Base-by-base conservation (phyloP, 2,888 invertebrate genomes). In the Oscheius sp. region DNA sequence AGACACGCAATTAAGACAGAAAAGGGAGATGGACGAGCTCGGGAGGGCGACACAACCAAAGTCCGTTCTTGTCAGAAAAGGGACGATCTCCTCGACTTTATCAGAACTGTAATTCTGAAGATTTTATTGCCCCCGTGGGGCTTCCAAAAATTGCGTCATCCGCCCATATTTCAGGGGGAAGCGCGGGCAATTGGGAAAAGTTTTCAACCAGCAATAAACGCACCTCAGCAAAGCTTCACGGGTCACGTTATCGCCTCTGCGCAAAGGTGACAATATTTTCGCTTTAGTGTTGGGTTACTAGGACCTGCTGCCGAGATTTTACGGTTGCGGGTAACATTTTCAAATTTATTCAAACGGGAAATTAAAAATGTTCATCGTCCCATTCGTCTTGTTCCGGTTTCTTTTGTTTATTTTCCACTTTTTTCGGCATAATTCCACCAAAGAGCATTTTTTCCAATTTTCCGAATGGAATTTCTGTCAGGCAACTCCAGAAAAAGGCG, bases 191-290 rank as follows among this genome's bases (percentile, higher is more conserved):
- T 82, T 82, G 82, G 82, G 76, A 81, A 76, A 84, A 83, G 83
- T 83, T 83, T 83, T 83, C 83, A 83, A 83, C 83, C 83, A 83
- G 83, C 83, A 83, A 83, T 83, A 83, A 83, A 84, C 83, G 83
- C 83, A 83, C 77, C 83, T 83, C 83, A 81, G 83, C 79, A 79
- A 75, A 76, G 80, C 83, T 82, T 83, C 83, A 83, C 80, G 84
- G 83, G 79, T 83, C 83, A 83, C 83, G 83, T 83, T 83, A 83
- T 81, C 83, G 83, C 83, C 81, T 73, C 80, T 80, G 80, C 80
- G 79, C 80, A 80, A 80, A 80, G 80, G 79, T 80, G 29, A 69
- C n/a, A n/a, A n/a, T n/a, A n/a, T n/a, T n/a, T n/a, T n/a, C n/a
- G n/a, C n/a, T n/a, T n/a, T n/a, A n/a, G n/a, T n/a, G n/a, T n/a